Conservation (phyloP, 1,140 invertebrate genomes). For the Stegodyphus mimosarum region DNA sequence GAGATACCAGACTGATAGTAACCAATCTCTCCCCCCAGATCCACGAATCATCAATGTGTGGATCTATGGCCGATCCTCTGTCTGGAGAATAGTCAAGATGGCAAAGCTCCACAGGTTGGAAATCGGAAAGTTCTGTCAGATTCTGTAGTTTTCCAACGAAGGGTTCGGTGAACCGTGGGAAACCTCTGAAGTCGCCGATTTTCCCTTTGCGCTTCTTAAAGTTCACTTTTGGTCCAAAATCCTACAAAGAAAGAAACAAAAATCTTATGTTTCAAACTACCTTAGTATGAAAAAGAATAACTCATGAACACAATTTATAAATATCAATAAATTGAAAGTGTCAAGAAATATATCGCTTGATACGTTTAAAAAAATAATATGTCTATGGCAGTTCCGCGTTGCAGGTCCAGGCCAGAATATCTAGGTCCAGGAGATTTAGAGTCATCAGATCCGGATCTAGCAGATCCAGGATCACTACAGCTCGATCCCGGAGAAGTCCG, state of each 20-base stretch:
- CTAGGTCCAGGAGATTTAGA: too few relatives aligned
- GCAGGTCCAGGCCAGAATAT: too few relatives aligned
- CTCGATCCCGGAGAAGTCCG: too few relatives aligned
- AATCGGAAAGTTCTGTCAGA: constrained; percentile 77
- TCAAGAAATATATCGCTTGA: too few relatives aligned
- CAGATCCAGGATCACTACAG: too few relatives aligned
- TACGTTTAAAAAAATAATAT: too few relatives aligned
- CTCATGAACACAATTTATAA: too few relatives aligned
- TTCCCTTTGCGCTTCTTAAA: constrained; percentile 93
- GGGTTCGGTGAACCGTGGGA: constrained; percentile 84
- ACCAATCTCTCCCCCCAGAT: constrained; percentile 98
- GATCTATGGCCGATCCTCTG: constrained; percentile 93
- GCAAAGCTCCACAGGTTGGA: constrained; percentile 94
- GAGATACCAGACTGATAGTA: constrained; percentile 87
- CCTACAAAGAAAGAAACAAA: constrained; percentile 73
- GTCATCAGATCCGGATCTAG: too few relatives aligned
- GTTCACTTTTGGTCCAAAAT: constrained; percentile 98
- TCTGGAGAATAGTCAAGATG: constrained; percentile 90
- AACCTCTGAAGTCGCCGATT: constrained; percentile 83
- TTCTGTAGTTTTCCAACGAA: constrained; percentile 82
- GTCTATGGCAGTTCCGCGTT: too few relatives aligned
- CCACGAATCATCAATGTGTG: constrained; percentile 99
- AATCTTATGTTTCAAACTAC: not conserved
- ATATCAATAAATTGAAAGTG: too few relatives aligned
- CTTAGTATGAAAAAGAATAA: too few relatives aligned